Base-by-base conservation (phyloP, 2,888 invertebrate species). In the Aleiodes testaceus region DNA sequence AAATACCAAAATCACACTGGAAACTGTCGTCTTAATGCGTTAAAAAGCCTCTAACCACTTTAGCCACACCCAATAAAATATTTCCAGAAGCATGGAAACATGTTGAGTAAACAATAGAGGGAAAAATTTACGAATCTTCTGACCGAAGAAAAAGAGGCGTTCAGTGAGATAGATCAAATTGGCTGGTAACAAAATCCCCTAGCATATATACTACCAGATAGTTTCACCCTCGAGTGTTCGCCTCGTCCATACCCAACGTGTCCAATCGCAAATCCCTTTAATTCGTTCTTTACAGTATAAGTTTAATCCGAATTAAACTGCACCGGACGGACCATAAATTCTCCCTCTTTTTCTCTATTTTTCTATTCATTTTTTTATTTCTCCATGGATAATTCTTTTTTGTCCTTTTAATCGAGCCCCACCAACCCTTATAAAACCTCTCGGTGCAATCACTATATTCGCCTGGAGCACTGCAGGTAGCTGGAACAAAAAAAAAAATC, bases 231-330 rank as follows among this genome's bases (percentile, higher is more conserved):
- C 61, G 61, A 65, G 0, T 66, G 64, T 61, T 52, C 61, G 45
- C 66, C 22, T 30, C 45, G 47, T 70, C 52, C 45, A 65, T 70
- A 70, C 63, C 82, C 80, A 82, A 82, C 85, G 82, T 83, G 82
- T 83, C 85, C 81, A 84, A 85, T 85, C 82, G 85, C 81, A 80
- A 82, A 84, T 84, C 83, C 83, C 80, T 85, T 85, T 84, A 85
- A 85, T 85, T 83, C 84, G 85, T 81, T 84, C 79, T 82, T 83
- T 80, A 79, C 81, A 81, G 80, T 81, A 80, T 80, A 82, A 83
- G 81, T 83, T 83, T 81, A 82, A 81, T 82, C 81, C 81, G 80
- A 83, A 84, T 84, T 82, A 82, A 83, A 83, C 85, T 83, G 83
- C 78, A 78, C 78, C 74, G 79, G 80, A 83, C 80, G 80, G 78